Percentiles rank a stretch among this genome's conserved stretches.
Conservation (phyloP, 2,888 invertebrate species). For the Hyalella azteca region DNA sequence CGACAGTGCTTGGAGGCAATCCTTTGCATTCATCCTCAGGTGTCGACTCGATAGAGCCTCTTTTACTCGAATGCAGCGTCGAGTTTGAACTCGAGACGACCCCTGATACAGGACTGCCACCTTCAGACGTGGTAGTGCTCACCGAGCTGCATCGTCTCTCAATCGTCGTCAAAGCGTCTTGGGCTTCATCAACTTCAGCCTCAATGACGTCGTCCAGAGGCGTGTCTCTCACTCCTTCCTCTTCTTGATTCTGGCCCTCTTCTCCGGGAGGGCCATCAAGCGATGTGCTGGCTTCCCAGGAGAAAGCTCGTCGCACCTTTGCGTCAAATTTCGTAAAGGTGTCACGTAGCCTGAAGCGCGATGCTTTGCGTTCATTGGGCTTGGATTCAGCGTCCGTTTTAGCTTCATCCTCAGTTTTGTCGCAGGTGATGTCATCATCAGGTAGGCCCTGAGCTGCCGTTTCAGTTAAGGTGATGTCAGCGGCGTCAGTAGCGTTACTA, state of each 20-base stretch:
- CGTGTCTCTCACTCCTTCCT: background rate
- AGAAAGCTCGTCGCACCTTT: slow-evolving; percentile 49
- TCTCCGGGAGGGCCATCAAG: background rate
- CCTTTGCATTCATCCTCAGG: slow-evolving; percentile 4
- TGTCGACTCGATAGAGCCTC: background rate
- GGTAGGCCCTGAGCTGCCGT: background rate
- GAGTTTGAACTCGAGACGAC: background rate
- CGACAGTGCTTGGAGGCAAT: background rate
- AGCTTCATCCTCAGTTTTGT: background rate
- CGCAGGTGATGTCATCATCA: background rate
- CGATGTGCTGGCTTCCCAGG: slow-evolving; percentile 41
- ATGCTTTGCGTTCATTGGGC: slow-evolving; percentile 1
- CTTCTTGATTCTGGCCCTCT: background rate
- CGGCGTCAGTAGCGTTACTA: background rate
- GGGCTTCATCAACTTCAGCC: slow-evolving; percentile 22
- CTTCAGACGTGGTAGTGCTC: slow-evolving; percentile 7
- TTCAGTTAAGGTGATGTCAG: slow-evolving; percentile 37
- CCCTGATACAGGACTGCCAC: slow-evolving; percentile 20
- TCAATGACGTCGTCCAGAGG: slow-evolving; percentile 33
- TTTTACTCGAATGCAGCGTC: background rate
- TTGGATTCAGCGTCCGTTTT: background rate
- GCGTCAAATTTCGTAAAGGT: slow-evolving; percentile 52
- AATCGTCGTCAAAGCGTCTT: background rate
- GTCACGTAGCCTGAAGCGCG: slow-evolving; percentile 41
- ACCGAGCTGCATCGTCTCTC: background rate